phyloP scores from a whole-genome alignment of 2,888 invertebrate genomes.

The Dusona sp. region DNA sequence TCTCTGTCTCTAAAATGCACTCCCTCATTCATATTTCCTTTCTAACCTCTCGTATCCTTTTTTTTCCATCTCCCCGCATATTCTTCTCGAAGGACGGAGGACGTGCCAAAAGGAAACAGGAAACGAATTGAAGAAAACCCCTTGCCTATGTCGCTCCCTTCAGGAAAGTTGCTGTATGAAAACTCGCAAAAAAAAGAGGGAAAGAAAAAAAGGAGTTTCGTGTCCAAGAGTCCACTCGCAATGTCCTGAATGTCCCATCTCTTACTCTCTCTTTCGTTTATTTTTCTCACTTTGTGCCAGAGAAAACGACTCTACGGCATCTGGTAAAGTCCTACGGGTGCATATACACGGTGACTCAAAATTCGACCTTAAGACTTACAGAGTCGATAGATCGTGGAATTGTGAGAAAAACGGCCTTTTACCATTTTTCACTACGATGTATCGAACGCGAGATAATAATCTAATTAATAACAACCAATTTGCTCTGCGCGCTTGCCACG shows the following conservation, averaged over 20 bases:
- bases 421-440: no score
- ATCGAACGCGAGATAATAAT: no score
- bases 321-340: constrained; percentile 21
- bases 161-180: constrained; percentile 53
- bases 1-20: constrained; percentile 36
- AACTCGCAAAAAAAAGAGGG: constrained; percentile 56
- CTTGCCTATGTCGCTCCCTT: constrained; percentile 13
- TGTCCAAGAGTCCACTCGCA: constrained; percentile 48
- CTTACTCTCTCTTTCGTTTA: not conserved
- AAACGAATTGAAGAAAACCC: constrained; percentile 18
- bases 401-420: no score
- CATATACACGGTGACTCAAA: constrained; percentile 1
- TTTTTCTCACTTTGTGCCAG: constrained; percentile 12
- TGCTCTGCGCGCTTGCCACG: no score
- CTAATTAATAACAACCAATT: no score
- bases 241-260: constrained; percentile 38
- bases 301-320: constrained; percentile 45
- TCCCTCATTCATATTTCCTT: constrained; percentile 21
- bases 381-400: not conserved
- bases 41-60: not conserved
- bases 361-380: not conserved
- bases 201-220: constrained; percentile 51
- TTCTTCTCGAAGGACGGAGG: constrained; percentile 2
- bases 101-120: not conserved
- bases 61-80: constrained; percentile 3